phyloP scores from a whole-genome alignment of 2,797 vertebrate genomes.

The Brachyrhaphis roseni region DNA sequence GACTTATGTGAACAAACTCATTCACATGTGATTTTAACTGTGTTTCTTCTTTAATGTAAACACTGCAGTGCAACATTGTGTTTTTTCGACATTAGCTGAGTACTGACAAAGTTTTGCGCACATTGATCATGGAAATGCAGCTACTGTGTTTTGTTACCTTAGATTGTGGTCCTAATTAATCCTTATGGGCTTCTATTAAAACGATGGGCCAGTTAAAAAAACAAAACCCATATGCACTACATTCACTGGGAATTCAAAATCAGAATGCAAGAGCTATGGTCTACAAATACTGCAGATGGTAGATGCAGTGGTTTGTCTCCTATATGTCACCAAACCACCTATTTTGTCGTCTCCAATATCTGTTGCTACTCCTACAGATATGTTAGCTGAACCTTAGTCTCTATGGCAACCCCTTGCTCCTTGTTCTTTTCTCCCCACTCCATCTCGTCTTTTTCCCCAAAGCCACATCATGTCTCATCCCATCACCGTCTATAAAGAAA shows the following conservation, averaged over 20 bases:
- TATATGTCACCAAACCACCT: background rate
- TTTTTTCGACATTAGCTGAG: too few relatives aligned
- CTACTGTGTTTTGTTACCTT: background rate
- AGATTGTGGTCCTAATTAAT: background rate
- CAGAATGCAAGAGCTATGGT: background rate
- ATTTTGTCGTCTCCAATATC: background rate
- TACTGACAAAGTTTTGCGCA: too few relatives aligned
- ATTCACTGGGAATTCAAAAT: background rate
- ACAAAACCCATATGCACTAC: background rate
- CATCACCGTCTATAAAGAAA: conserved; percentile 4
- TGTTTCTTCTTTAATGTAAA: too few relatives aligned
- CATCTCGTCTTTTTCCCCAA: conserved; percentile 13
- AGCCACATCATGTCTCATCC: conserved; percentile 36
- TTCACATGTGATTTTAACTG: too few relatives aligned
- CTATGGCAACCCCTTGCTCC: conserved; percentile 63
- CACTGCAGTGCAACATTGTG: too few relatives aligned
- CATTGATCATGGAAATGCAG: too few relatives aligned
- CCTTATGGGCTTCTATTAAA: background rate
- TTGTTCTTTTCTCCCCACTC: conserved; percentile 12
- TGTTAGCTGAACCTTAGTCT: conserved; percentile 64
- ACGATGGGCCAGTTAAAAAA: background rate
- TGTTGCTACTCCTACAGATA: conserved; percentile 14
- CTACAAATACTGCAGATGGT: background rate
- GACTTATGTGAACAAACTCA: too few relatives aligned
- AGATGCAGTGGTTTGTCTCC: background rate